Conservation (phyloP, 1,140 invertebrate genomes). For the Planococcus citri region DNA sequence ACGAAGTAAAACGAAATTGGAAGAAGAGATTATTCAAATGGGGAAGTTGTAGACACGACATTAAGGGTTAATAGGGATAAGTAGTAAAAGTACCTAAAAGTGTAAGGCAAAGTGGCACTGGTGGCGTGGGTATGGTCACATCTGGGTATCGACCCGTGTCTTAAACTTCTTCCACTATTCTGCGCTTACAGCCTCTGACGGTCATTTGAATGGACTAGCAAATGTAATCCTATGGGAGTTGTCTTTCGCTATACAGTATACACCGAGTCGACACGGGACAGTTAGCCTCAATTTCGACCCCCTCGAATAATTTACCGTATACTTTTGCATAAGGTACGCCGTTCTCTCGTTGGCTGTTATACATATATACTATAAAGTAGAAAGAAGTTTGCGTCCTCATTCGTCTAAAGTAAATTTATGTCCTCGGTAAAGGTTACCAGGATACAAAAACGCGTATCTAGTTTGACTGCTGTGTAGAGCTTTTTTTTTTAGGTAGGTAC, state of each 20-base stretch:
- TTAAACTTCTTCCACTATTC: constrained; percentile 16
- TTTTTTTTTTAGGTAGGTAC: no score
- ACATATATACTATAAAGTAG: constrained; percentile 11
- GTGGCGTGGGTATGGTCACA: constrained; percentile 19
- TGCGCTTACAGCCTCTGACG: constrained; percentile 15
- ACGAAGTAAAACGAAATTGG: constrained; percentile 20
- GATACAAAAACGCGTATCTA: not conserved
- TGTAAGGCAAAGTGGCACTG: constrained; percentile 12
- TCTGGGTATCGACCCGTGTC: constrained; percentile 18
- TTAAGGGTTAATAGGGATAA: constrained; percentile 20
- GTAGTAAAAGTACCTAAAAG: constrained; percentile 19
- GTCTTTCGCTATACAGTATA: not conserved
- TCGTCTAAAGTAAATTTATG: constrained; percentile 16
- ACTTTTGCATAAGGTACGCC: constrained; percentile 16
- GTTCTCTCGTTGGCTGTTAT: no score
- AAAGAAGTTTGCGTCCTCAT: constrained; percentile 15
- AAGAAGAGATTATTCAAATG: constrained; percentile 20
- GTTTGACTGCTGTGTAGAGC: no score
- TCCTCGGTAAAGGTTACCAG: constrained; percentile 4
- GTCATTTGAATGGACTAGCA: constrained; percentile 19
- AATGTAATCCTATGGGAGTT: constrained; percentile 14
- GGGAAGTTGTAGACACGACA: constrained; percentile 19
- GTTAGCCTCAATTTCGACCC: constrained; percentile 17
- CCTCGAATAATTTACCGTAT: constrained; percentile 13
- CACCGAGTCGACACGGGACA: constrained; percentile 16